A percentile compares a stretch with the other conserved stretches of the same genome.
phyloP scores from a whole-genome alignment of 2,797 vertebrate species.

The Kryptolebias ocellatus region DNA sequence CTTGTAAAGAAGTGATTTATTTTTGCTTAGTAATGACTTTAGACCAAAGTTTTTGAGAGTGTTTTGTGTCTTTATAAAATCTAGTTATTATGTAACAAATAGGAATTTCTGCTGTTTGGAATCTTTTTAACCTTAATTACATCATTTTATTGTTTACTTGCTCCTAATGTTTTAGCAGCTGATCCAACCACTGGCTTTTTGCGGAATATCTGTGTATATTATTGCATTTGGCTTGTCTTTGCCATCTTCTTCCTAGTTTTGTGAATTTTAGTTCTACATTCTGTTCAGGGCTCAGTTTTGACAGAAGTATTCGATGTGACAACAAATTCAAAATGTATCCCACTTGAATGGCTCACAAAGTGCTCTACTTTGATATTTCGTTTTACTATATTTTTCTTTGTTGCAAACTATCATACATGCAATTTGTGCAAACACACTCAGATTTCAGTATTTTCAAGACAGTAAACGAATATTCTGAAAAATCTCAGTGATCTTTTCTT shows the following conservation, averaged over 20 bases:
- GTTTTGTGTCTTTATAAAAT: constrained; percentile 1
- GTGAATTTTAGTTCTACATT: constrained; percentile 11
- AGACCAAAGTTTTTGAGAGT: constrained; percentile 14
- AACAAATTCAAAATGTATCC: constrained; percentile 22
- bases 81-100: not conserved
- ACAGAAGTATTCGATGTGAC: constrained; percentile 12
- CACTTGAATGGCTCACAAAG: constrained; percentile 18
- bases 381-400: constrained; percentile 15
- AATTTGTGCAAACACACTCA: constrained; percentile 53
- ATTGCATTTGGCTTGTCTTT: constrained; percentile 18
- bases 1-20: not conserved
- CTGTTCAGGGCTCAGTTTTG: constrained; percentile 12
- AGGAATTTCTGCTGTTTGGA: not conserved
- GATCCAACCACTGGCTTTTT: constrained; percentile 17
- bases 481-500: not conserved
- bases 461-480: constrained; percentile 49
- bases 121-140: not conserved
- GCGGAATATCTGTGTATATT: constrained; percentile 1
- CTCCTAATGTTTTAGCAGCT: constrained; percentile 18
- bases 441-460: constrained; percentile 46
- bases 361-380: constrained; percentile 10
- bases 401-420: constrained; percentile 31
- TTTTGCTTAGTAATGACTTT: constrained; percentile 19
- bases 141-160: constrained; percentile 29
- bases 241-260: constrained; percentile 11